Base-by-base conservation (phyloP, 2,113 vertebrate species). In the Chionomys nivalis region DNA sequence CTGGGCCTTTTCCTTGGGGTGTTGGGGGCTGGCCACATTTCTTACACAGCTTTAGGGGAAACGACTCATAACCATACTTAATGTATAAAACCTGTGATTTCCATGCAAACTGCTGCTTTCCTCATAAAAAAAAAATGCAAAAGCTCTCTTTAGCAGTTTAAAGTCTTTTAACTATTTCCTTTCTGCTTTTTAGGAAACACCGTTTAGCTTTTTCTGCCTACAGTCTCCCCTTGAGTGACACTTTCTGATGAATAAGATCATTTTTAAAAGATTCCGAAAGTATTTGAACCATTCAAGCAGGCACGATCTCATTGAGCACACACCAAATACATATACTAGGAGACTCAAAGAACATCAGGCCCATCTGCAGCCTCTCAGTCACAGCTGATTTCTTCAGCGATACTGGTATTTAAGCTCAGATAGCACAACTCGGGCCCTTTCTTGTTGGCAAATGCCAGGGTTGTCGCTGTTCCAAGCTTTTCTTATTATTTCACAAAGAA, bases 61-160 rank as follows among this genome's bases (percentile, higher is more conserved):
- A 61, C 94, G 75, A 90, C 94, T 97, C 93, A 94, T 95, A 97
- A 97, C 87, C 87, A 96, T 89, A 95, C 61, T 97, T 98, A 94
- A 96, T 95, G 91, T 93, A 90, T 94, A 96, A 96, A 97, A 98
- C 92, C 95, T 96, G 94, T 97, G 94, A 95, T 95, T 97, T 97
- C 91, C 77, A 92, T 95, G 24, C 73, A 95, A 97, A 96, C 58
- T 77, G 76, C 93, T 92, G 65, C 88, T 90, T 94, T 96, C 61
- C 58, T 65, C 39, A 83, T 96, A 44, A 65, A 58, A 55, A 55
- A 42, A 65, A 95, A 96, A 93, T 85, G 63, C 75, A 89, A 91
- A 95, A 89, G 58, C 63, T 39, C 36, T 92, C 31, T 85, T 85
- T 61, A 90, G 73, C 85, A 75, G 61, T 94, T 96, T 88, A 88